Evolutionary conservation across 2,888 invertebrate species (phyloP), one percentile per base, ranked within the genome.

Genomic region (Campopleginae sp.): DNA sequence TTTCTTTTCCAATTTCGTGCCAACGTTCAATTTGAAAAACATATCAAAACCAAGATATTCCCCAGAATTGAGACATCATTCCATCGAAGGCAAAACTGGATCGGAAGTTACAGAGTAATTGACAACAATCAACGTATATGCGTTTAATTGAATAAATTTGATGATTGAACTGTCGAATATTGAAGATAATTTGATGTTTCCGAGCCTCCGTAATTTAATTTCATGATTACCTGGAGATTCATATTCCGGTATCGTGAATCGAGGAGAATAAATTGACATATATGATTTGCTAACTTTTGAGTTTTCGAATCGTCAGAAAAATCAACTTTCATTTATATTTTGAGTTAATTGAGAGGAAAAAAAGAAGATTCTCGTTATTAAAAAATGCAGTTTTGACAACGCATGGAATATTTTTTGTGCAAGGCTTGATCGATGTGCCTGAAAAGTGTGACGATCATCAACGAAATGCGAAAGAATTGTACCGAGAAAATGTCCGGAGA

Each of bases 361-460:
- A 48, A 42, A 70, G 27, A 1, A 0, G 1, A 33, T 7, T 19
- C 38, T 38, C 3, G 33, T 33, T 23, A 54, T 54, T 23, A 14
- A 71, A 14, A 71, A 33, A 54, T 51, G 14, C 38, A 46, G 44
- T 23, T 68, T 68, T n/a, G 58, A 27, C 8, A 74, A 44, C 14
- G 42, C n/a, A 17, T 1, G 31, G 46, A 44, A 46, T 63, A 12
- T 75, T 75, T 63, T 42, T 31, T 6, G 10, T 51, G 6, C 6
- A 23, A 17, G 7, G 66, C 27, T 27, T 51, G 19, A 19, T 48
- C 27, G 76, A 85, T 81, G 80, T 79, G 77, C 70, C 19, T 27
- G 42, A 82, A 48, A 66, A 75, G 19, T 42, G 68, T 76, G 23
- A 12, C 8, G 17, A 19, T 33, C n/a, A 58, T 78, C 66, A 27